Percentiles rank a stretch among this genome's conserved stretches.
phyloP scores from a whole-genome alignment of 64 coral and sea anemone species.

The Hydrozoanthus tunicans region DNA sequence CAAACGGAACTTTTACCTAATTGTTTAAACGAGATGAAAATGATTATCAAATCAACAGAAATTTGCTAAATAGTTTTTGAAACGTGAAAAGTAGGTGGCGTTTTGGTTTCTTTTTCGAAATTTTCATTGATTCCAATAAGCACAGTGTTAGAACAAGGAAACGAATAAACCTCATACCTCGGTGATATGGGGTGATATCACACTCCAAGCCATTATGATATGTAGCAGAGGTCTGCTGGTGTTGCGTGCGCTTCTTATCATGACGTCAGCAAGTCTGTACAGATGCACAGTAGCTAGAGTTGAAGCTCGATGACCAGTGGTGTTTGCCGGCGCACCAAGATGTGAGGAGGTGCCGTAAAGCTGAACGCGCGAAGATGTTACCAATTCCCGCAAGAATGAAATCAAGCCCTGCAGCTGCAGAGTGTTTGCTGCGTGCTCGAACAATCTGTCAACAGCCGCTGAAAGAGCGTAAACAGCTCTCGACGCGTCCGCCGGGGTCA shows the following conservation, averaged over 20 bases:
- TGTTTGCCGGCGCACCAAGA: background rate
- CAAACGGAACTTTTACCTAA: too few species aligned
- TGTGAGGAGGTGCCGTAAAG: slow-evolving; percentile 63
- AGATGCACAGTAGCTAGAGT: slow-evolving; percentile 80
- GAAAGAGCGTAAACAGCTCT: slow-evolving; percentile 96
- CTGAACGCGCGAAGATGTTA: slow-evolving; percentile 77
- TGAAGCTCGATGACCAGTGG: slow-evolving; percentile 41
- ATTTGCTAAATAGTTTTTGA: too few species aligned
- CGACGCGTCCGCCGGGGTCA: slow-evolving; percentile 84
- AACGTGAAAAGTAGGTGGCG: too few species aligned
- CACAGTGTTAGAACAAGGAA: background rate
- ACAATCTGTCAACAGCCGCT: slow-evolving; percentile 91
- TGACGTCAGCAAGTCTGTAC: slow-evolving; percentile 91
- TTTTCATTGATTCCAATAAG: too few species aligned
- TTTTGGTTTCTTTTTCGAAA: too few species aligned
- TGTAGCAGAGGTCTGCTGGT: slow-evolving; percentile 91
- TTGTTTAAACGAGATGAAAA: background rate
- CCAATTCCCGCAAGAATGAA: slow-evolving; percentile 72
- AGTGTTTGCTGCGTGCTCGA: slow-evolving; percentile 92
- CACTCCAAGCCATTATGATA: slow-evolving; percentile 89
- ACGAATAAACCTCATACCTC: slow-evolving; percentile 50
- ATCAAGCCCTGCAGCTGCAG: slow-evolving; percentile 77
- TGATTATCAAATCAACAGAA: background rate
- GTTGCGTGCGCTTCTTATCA: slow-evolving; percentile 93
- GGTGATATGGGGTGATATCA: slow-evolving; percentile 90